Evolutionary conservation across 37 sponge, comb jelly and placozoan species (phyloP), one percentile per base, ranked within the genome.

Genomic region (Theonella swinhoei): DNA sequence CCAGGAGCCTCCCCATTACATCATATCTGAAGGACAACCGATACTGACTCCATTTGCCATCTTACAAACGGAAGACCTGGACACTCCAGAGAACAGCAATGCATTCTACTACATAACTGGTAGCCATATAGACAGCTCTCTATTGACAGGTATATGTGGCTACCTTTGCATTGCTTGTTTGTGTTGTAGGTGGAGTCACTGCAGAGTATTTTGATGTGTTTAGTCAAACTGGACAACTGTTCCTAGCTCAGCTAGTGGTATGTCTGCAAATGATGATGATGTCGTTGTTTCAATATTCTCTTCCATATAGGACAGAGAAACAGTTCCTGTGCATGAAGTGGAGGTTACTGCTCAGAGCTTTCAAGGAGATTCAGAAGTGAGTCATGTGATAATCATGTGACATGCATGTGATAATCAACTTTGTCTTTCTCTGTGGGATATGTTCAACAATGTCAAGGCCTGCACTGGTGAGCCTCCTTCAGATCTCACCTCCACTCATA

Each of bases 91-190:
- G 39, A 78, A 81, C 35, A 34, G 32, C 32, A 2, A 26, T 0
- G 34, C 61, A 1, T 81, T 60, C 72, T 81, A 81, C 36, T 54
- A 20, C 20, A 76, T 60, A 28, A 76, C n/a, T 4, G 76, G 62
- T 54, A 74, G 24, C n/a, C n/a, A n/a, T n/a, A n/a, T n/a, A n/a
- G n/a, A n/a, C n/a, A n/a, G n/a, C n/a, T n/a, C n/a, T n/a, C n/a
- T n/a, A n/a, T n/a, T n/a, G n/a, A n/a, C n/a, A n/a, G n/a, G n/a
- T n/a, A n/a, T n/a, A n/a, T n/a, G n/a, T n/a, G n/a, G n/a, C n/a
- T n/a, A n/a, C n/a, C 8, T 24, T 25, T 25, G 28, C n/a, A 28
- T 8, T 66, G 17, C 11, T 20, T 58, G 17, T 19, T 58, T 68
- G 9, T 1, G 30, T 68, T 7, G 31, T 28, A 68, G 69, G 69